These are phyloP conservation scores for Melanotaenia pygmaea DNA, from an alignment of 2,797 vertebrate genomes.

Conservation along the genomic window DNA sequence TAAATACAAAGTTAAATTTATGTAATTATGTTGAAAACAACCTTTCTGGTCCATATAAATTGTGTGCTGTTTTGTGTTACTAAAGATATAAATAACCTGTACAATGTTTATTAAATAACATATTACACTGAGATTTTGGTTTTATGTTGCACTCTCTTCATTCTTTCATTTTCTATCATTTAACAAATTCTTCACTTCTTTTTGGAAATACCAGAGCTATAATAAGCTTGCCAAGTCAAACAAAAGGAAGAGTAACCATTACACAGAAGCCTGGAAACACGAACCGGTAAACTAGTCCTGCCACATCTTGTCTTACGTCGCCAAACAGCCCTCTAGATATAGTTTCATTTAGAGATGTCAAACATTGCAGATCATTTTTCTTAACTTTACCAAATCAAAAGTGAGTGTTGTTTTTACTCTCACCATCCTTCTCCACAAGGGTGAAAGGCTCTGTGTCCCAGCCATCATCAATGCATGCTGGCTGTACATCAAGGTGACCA, in stretches of 20 bases:
- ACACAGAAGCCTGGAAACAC: neutral
- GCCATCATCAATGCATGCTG: conserved; percentile 90
- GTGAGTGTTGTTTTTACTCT: conserved; percentile 33
- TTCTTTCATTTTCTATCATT: neutral
- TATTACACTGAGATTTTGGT: neutral
- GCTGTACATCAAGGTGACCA: conserved; percentile 96
- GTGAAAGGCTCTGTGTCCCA: conserved; percentile 98
- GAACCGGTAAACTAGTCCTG: neutral
- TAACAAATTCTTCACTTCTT: neutral
- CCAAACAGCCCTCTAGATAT: neutral
- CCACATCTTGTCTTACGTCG: neutral
- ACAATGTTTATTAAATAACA: neutral
- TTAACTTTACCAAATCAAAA: neutral
- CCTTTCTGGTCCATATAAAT: neutral
- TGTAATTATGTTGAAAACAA: conserved; percentile 4
- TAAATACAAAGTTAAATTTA: conserved; percentile 2
- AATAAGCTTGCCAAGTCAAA: neutral
- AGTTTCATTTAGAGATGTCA: neutral
- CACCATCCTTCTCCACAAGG: conserved; percentile 93
- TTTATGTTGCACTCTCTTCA: neutral
- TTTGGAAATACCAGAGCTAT: conserved; percentile 5
- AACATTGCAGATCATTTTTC: neutral
- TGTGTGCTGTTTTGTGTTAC: neutral
- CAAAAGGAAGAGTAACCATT: neutral
- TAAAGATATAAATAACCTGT: neutral